Evolutionary conservation across 2,888 invertebrate species (phyloP).

Genomic region (Gerris lacustris): DNA sequence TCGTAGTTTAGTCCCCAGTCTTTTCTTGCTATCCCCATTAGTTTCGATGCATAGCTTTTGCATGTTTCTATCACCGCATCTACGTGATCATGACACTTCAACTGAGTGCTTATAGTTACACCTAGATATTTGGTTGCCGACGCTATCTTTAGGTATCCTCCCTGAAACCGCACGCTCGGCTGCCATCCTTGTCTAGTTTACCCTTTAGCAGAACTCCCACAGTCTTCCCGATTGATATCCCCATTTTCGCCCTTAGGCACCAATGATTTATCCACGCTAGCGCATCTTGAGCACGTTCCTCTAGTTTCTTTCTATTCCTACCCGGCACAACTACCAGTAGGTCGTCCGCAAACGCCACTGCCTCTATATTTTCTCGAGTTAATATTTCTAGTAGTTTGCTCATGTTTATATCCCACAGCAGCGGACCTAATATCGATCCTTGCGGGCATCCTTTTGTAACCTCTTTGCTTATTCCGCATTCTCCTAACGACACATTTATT

Average conservation of each 20-base stretch:
- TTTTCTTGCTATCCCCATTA: neutral
- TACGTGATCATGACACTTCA: neutral
- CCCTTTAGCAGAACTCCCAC: slow-evolving; percentile 19
- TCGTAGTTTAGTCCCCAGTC: neutral
- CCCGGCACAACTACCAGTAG: neutral
- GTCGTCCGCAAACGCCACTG: slow-evolving; percentile 13
- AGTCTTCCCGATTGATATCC: slow-evolving; percentile 12
- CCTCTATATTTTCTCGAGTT: neutral
- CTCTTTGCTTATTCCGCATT: slow-evolving; percentile 21
- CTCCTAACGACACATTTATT: neutral
- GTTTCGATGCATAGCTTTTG: neutral
- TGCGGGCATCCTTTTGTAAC: slow-evolving; percentile 28
- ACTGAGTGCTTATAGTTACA: neutral
- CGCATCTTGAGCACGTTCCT: neutral
- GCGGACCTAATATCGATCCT: slow-evolving; percentile 27
- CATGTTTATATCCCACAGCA: slow-evolving; percentile 26
- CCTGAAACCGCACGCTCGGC: neutral
- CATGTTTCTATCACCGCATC: neutral
- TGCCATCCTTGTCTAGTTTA: neutral
- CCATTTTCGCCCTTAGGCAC: slow-evolving; percentile 11
- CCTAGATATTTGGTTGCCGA: neutral
- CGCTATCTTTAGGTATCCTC: neutral
- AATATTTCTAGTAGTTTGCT: neutral
- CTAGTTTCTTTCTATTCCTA: neutral
- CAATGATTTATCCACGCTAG: neutral